Base-by-base conservation (phyloP, 2,113 vertebrate species). In the Ochotona curzoniae region DNA sequence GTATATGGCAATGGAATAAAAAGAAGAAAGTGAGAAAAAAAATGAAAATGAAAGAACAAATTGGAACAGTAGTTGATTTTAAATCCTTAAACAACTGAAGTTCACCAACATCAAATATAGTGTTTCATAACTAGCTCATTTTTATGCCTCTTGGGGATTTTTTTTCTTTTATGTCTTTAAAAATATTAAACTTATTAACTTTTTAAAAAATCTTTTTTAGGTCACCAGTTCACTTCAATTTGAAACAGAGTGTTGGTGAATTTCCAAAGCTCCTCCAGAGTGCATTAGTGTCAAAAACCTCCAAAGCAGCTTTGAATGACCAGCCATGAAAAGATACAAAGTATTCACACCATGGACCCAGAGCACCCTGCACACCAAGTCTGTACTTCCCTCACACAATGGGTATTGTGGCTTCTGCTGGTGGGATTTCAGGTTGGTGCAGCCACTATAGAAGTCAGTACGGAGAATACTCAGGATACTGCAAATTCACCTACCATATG, bases 21-120 rank as follows among this genome's bases (percentile, higher is more conserved):
- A 97, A 97, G 85, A 87, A 97, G 97, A 97, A 95, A 97, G 96
- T 96, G 94, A 96, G 96, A 97, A 94, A 94, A 97, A 97, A 97
- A 97, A 95, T 90, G 94, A 97, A 97, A 98, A 98, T 13, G 90
- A 98, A 96, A 97, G 95, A 97, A 96, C 96, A 97, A 97, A 97
- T 96, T 97, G 97, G 96, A 97, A 96, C 97, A 97, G 96, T 75
- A 95, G 96, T 96, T 97, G 95, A 96, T 97, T 97, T 97, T 73
- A 97, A 97, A 90, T 85, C 95, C 89, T 93, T 96, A 96, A 95
- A 96, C 97, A 95, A 96, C 88, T 96, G 89, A 90, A 96, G 95
- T 93, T 97, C 94, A 93, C 92, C 93, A 54, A 97, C 95, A 97
- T 95, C 93, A 97, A 95, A 97, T 89, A 96, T 93, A 73, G 98